Evolutionary conservation across 1,140 invertebrate species (phyloP).

Genomic region (Drosophila sulfurigaster): DNA sequence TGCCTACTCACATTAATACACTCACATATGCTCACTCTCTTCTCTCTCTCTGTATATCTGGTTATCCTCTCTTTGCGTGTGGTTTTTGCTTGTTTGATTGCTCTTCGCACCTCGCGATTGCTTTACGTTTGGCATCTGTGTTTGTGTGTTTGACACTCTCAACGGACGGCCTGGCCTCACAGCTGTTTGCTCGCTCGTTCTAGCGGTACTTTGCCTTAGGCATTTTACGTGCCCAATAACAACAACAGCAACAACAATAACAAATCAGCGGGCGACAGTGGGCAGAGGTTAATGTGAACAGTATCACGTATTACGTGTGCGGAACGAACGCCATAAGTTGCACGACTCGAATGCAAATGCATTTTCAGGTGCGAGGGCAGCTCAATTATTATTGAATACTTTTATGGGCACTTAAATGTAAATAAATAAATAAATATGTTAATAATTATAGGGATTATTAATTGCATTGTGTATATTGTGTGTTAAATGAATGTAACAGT

Average conservation of each 20-base stretch:
- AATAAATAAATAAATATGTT: not conserved
- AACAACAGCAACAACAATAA: not conserved
- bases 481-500: no score
- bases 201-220: conserved; percentile 34
- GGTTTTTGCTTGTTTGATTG: conserved; percentile 1
- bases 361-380: conserved; percentile 20
- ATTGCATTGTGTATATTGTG: no score
- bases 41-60: not conserved
- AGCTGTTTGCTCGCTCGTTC: conserved; percentile 32
- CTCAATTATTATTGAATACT: not conserved
- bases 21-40: not conserved
- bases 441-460: no score
- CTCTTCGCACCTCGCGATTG: conserved; percentile 11
- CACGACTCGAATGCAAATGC: conserved; percentile 33
- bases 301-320: conserved; percentile 43
- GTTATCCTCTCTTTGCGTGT: no score
- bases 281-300: conserved; percentile 32
- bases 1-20: not conserved
- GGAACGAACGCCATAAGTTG: conserved; percentile 27
- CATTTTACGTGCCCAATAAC: conserved; percentile 23
- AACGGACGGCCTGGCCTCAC: conserved; percentile 9
- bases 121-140: conserved; percentile 17
- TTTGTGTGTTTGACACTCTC: conserved; percentile 11
- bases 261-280: conserved; percentile 24
- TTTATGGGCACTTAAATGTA: not conserved